Percentiles rank a stretch among this genome's conserved stretches.
Conservation (phyloP, 2,888 invertebrate species). For the Nomada lathburiana region DNA sequence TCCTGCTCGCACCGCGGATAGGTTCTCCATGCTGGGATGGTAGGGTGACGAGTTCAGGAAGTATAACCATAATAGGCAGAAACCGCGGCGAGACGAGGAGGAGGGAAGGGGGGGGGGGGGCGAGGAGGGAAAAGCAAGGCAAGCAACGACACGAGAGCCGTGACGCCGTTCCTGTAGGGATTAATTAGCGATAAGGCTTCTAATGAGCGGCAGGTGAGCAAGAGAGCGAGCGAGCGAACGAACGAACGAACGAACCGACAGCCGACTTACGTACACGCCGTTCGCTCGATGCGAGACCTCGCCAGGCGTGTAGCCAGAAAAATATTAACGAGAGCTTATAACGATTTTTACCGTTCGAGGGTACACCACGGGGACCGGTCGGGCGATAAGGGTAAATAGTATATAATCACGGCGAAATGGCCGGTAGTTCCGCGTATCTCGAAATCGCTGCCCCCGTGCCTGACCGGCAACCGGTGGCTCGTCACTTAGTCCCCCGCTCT, state of each 20-base stretch:
- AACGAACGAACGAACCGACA: conserved; percentile 33
- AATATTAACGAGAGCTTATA: conserved; percentile 50
- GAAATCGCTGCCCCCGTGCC: not conserved
- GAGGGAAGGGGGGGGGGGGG: conserved; percentile 45
- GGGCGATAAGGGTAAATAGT: conserved; percentile 4
- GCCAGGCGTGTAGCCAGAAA: conserved; percentile 11
- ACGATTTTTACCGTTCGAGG: conserved; percentile 30
- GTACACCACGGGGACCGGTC: not conserved
- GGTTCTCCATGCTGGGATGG: conserved; percentile 54
- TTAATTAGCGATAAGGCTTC: conserved; percentile 84
- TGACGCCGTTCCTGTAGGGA: conserved; percentile 82
- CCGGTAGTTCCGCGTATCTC: not conserved
- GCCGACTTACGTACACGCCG: conserved; percentile 63
- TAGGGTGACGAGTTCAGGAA: conserved; percentile 79
- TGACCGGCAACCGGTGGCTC: conserved; percentile 10
- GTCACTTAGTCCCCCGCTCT: not conserved
- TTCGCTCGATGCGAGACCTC: conserved; percentile 5
- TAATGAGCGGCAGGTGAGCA: conserved; percentile 84
- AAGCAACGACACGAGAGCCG: conserved; percentile 82
- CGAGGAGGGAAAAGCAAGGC: conserved; percentile 71
- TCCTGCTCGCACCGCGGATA: conserved; percentile 57
- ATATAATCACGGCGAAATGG: not conserved
- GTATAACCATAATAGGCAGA: conserved; percentile 76
- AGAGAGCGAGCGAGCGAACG: conserved; percentile 78
- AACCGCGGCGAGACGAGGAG: conserved; percentile 32